These are phyloP conservation scores for Discoglossus pictus DNA, from an alignment of 2,797 vertebrate species.

Conservation along the genomic window DNA sequence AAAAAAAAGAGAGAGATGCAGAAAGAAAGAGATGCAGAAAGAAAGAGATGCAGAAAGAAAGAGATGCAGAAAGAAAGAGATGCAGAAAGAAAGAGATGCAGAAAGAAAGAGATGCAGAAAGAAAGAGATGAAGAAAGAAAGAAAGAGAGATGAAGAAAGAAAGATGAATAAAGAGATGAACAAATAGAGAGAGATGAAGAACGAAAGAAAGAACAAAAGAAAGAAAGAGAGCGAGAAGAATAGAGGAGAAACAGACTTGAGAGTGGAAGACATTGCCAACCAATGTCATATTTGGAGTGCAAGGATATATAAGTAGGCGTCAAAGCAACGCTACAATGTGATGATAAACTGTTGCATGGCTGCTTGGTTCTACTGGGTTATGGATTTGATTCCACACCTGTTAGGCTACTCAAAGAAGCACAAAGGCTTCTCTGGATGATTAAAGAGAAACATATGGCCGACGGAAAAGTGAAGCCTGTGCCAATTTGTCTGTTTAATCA, in stretches of 20 bases:
- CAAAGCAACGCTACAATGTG: background rate
- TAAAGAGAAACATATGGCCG: constrained; percentile 66
- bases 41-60: too few relatives aligned
- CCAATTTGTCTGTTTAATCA: constrained; percentile 65
- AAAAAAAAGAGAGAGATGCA: too few relatives aligned
- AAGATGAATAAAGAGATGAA: too few relatives aligned
- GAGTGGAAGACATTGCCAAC: background rate
- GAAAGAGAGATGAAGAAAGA: too few relatives aligned
- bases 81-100: too few relatives aligned
- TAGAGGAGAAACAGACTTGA: background rate
- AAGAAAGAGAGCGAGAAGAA: background rate
- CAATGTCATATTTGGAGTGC: background rate
- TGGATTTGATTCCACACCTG: constrained; percentile 63
- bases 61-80: too few relatives aligned
- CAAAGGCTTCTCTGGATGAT: constrained; percentile 60
- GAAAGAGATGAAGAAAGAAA: too few relatives aligned
- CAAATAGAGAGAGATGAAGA: background rate
- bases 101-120: too few relatives aligned
- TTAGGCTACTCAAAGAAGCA: constrained; percentile 59
- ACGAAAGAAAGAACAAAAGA: background rate
- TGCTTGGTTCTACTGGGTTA: constrained; percentile 33
- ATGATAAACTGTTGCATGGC: background rate
- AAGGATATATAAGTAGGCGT: background rate
- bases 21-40: too few relatives aligned
- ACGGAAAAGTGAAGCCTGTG: constrained; percentile 55